Conservation (phyloP, 2,113 vertebrate species). For the Pyrgilauda ruficollis region DNA sequence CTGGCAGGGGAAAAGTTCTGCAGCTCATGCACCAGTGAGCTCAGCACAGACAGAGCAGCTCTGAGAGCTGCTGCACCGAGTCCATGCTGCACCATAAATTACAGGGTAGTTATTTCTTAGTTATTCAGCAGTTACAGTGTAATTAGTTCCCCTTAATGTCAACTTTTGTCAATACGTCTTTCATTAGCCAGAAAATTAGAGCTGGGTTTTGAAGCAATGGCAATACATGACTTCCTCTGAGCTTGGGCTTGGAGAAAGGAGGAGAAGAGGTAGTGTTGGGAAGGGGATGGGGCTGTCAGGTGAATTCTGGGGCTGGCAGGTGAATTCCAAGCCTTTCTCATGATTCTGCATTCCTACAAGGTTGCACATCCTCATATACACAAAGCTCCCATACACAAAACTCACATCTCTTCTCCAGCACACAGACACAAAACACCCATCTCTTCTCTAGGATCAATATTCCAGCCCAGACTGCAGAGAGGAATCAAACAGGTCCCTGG, state of each 20-base stretch:
- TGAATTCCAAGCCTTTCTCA: background rate
- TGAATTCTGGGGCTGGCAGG: background rate
- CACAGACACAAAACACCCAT: background rate
- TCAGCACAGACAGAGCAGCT: conserved; percentile 3
- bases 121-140: conserved; percentile 80
- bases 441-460: conserved; percentile 3
- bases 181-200: conserved; percentile 78
- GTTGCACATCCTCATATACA: fast-evolving
- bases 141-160: conserved; percentile 82
- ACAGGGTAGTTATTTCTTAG: conserved; percentile 78
- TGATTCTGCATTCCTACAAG: background rate
- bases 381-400: background rate
- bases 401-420: background rate
- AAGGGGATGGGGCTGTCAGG: background rate
- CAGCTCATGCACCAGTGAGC: conserved; percentile 37
- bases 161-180: conserved; percentile 79
- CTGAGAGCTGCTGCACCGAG: conserved; percentile 53
- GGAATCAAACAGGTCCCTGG: conserved; percentile 32
- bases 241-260: background rate
- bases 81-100: conserved; percentile 75
- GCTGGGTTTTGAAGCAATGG: conserved; percentile 55
- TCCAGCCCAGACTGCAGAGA: conserved; percentile 28
- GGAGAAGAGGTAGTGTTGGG: background rate
- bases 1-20: conserved; percentile 49
- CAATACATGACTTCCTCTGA: background rate